phyloP scores from a whole-genome alignment of 2,113 vertebrate species.

The Microtus pennsylvanicus region DNA sequence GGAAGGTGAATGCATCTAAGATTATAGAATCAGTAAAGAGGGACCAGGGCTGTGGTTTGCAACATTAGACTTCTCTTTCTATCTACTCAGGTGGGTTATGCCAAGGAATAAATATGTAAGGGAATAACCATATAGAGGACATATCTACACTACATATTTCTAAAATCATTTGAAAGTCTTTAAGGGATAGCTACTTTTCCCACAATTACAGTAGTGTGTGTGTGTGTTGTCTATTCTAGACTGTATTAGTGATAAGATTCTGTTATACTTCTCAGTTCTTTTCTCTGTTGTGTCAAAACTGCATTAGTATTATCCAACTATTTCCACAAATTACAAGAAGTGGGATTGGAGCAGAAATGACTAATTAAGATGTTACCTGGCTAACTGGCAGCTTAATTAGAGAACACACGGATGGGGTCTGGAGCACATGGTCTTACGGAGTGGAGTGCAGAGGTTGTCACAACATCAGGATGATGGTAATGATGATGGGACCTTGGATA shows the following conservation, averaged over 20 bases:
- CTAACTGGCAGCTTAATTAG: background rate
- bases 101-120: background rate
- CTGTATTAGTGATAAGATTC: background rate
- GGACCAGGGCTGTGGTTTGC: background rate
- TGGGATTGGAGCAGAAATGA: background rate
- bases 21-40: background rate
- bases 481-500: background rate
- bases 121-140: background rate
- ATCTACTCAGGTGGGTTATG: background rate
- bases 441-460: background rate
- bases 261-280: background rate
- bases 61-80: background rate
- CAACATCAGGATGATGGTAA: no score
- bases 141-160: background rate
- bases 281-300: background rate
- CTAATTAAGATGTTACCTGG: background rate
- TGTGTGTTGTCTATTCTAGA: background rate
- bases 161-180: background rate
- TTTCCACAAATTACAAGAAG: background rate
- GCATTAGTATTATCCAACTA: background rate
- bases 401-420: background rate
- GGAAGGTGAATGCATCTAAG: background rate
- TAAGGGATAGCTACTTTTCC: background rate
- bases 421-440: background rate
- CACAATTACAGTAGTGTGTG: background rate